These are phyloP conservation scores for Anolis apletophallus DNA, from an alignment of 2,797 vertebrate species.

Conservation along the genomic window DNA sequence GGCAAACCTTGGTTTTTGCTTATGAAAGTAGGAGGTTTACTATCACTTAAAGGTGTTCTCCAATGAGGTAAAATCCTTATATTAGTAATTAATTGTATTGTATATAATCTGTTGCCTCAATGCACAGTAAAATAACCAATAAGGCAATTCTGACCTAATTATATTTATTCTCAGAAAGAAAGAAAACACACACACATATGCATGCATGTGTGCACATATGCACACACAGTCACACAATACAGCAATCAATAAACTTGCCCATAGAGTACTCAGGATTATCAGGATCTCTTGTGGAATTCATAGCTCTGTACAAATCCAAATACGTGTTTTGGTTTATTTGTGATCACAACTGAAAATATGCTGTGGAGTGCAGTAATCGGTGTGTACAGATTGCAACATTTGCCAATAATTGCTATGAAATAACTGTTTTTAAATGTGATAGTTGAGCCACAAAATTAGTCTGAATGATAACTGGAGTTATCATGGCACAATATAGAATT, in stretches of 20 bases:
- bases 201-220: no score
- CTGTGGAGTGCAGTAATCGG: background rate
- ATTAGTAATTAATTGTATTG: background rate
- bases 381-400: background rate
- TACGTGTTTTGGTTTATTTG: background rate
- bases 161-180: background rate
- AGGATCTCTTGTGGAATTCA: background rate
- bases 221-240: no score
- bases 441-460: background rate
- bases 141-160: background rate
- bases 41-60: background rate
- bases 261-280: background rate
- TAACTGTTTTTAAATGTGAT: constrained; percentile 2
- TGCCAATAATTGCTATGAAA: background rate
- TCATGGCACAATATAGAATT: background rate
- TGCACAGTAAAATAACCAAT: background rate
- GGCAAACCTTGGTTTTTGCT: background rate
- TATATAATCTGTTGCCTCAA: background rate
- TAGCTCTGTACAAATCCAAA: background rate
- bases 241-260: no score
- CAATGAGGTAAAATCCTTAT: no score
- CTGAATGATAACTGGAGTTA: background rate
- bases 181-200: background rate
- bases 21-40: background rate
- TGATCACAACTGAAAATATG: background rate